A percentile compares a stretch with the other conserved stretches of the same genome.
Conservation (phyloP, 2,113 vertebrate species). For the Jacana jacana region DNA sequence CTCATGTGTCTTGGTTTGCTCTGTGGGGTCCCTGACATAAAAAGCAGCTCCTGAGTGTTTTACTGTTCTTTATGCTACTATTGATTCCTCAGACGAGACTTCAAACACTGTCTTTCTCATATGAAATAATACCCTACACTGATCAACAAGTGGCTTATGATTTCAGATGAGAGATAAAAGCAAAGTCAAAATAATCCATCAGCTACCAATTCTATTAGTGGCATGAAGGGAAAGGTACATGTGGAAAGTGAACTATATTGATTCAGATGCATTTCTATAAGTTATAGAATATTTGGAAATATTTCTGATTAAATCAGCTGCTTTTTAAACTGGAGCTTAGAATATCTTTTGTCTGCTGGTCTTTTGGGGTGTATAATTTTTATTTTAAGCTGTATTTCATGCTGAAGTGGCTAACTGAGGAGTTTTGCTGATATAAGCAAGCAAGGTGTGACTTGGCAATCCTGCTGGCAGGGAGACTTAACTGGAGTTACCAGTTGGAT, state of each 20-base stretch:
- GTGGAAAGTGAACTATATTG: neutral
- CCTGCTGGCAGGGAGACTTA: neutral
- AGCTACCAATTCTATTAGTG: fast-evolving
- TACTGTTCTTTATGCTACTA: neutral
- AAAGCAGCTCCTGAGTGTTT: neutral
- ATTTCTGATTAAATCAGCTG: neutral
- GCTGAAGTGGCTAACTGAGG: neutral
- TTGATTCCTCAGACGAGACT: neutral
- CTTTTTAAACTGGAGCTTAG: neutral
- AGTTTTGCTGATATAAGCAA: neutral
- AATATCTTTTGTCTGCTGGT: neutral
- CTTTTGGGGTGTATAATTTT: neutral
- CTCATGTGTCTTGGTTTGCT: neutral
- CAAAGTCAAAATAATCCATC: neutral
- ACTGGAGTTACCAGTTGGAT: neutral
- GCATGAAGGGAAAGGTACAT: neutral
- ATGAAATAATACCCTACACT: neutral
- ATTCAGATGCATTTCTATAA: neutral
- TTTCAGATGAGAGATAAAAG: neutral
- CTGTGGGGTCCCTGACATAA: neutral
- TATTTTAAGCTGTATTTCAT: neutral
- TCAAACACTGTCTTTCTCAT: neutral
- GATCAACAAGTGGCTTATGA: neutral
- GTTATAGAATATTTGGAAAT: neutral
- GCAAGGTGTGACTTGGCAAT: neutral